Evolutionary conservation across 1,140 invertebrate species (phyloP), one percentile per base, ranked within the genome.

Genomic region (Heterodera carotae): DNA sequence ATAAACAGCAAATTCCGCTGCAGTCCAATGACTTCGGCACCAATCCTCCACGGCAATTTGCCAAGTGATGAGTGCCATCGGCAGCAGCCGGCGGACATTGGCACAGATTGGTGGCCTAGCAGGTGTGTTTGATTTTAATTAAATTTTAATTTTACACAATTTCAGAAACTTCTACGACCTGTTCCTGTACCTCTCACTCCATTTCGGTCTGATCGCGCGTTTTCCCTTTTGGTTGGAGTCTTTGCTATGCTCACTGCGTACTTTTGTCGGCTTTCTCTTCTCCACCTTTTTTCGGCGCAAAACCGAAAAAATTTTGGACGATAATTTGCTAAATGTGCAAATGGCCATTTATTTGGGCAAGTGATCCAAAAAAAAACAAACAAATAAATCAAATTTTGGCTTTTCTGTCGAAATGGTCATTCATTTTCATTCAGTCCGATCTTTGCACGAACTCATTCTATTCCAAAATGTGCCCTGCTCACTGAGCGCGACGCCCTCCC

Each of bases 161-260:
- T 69, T 34, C 22, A 75, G 62, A 4, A 75, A 60, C 29, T 68
- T 75, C 22, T 75, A 62, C 31, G 60, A 62, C n/a, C 22, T 75
- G 5, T 60, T 27, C 2, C 62, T 75, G 22, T 66, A 25, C 43
- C 29, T 75, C 27, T 69, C 43, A 22, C 34, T 48, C 60, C 56
- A 34, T 75, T 68, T 59, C 25, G 53, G 22, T 60, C 12, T 56
- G 48, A 56, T 75, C 39, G 27, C 39, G 22, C 25, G n/a, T 36
- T 75, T 75, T 59, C 68, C 75, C 36, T 69, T 69, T 69, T 69
- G 72, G 72, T 1, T 75, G 6, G 72, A 75, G 39, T 22, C 72
- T 70, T 71, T 71, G 27, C 72, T 75, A 12, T 75, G 62, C n/a
- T 75, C 72, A 27, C 56, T 75, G 27, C 22, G 25, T 33, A 43